Conservation (phyloP, 2,888 invertebrate genomes). For the Ceratothoa steindachneri region DNA sequence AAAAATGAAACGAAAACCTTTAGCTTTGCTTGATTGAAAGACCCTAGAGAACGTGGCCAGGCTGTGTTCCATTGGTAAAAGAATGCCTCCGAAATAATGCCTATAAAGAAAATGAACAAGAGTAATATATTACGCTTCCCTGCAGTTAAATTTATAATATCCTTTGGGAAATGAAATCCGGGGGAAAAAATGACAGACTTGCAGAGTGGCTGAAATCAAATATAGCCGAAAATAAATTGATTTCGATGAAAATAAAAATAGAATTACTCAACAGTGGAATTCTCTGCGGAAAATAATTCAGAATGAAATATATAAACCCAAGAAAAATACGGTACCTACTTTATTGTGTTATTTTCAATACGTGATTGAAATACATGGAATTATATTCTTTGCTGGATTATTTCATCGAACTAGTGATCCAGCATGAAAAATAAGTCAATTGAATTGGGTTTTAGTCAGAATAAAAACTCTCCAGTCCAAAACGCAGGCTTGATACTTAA, state of each 20-base stretch:
- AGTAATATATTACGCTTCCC: neutral
- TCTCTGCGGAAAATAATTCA: neutral
- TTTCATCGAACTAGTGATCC: too few species aligned
- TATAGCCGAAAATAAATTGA: neutral
- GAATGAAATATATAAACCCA: neutral
- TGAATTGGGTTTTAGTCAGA: too few species aligned
- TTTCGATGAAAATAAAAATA: neutral
- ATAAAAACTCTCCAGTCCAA: too few species aligned
- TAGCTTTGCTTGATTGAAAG: too few species aligned
- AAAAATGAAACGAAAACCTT: too few species aligned
- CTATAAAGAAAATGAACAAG: neutral
- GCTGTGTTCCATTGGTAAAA: too few species aligned
- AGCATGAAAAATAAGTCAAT: too few species aligned
- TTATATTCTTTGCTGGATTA: too few species aligned
- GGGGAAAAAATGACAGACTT: neutral
- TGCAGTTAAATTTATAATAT: neutral
- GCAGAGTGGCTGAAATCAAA: neutral
- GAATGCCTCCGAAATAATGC: too few species aligned
- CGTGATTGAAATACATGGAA: too few species aligned
- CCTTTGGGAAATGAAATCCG: constrained; percentile 4
- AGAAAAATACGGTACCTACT: neutral
- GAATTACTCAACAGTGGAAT: neutral
- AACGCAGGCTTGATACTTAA: too few species aligned
- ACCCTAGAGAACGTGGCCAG: too few species aligned
- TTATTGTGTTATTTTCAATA: neutral